phyloP scores from a whole-genome alignment of 2,888 invertebrate species.

The Ectropis crepuscularia region DNA sequence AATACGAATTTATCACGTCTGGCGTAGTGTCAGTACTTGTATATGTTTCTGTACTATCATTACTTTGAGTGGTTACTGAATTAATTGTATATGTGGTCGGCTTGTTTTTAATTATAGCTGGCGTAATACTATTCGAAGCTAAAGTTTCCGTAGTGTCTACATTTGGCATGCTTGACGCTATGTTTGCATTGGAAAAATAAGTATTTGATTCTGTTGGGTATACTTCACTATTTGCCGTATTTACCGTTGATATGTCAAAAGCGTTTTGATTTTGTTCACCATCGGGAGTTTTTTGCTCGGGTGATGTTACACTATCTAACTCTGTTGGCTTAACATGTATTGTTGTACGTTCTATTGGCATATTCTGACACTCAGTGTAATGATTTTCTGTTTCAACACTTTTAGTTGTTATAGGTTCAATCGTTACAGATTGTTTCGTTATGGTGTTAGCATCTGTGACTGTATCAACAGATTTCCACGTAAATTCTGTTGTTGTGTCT shows the following conservation, averaged over 20 bases:
- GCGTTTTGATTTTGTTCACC: not conserved
- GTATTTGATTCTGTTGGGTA: not conserved
- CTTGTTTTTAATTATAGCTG: no score
- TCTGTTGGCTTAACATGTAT: not conserved
- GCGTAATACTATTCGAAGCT: not conserved
- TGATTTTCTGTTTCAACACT: not conserved
- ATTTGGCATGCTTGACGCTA: not conserved
- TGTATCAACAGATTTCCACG: not conserved
- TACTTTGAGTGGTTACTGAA: constrained; percentile 3
- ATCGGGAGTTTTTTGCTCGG: not conserved
- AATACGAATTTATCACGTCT: not conserved
- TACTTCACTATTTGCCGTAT: not conserved
- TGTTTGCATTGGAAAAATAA: not conserved
- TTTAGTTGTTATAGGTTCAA: not conserved
- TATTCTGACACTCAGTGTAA: not conserved
- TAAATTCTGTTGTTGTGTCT: not conserved
- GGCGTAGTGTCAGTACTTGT: not conserved
- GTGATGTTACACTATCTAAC: not conserved
- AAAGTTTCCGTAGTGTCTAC: not conserved
- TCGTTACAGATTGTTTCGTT: not conserved
- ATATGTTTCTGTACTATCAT: constrained; percentile 1
- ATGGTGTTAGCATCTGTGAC: not conserved
- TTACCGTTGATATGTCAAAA: not conserved
- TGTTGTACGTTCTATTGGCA: not conserved
- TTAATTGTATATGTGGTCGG: not conserved